Base-by-base conservation (phyloP, 2,888 invertebrate species). In the Dryocosmus kuriphilus region DNA sequence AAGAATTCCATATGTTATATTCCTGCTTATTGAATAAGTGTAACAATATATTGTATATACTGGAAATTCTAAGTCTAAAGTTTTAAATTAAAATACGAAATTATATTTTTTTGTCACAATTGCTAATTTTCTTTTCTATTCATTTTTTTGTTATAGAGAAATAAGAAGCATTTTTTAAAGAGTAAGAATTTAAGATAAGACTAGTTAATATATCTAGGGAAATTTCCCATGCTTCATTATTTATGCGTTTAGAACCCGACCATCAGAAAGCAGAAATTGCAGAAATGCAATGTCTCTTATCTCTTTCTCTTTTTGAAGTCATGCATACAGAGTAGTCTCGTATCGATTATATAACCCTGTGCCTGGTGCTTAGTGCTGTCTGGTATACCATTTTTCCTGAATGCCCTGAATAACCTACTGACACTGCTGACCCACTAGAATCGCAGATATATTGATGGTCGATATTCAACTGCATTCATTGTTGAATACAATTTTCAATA, bases 351-450 rank as follows among this genome's bases (percentile, higher is more conserved):
- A 41, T 41, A 67, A 55, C 55, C 67, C 24, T 67, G 27, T 27
- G 38, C 24, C 27, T 41, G 30, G n/a, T 71, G 51, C 46, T 46
- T 30, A 51, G 71, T 8, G 30, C 30, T 71, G 71, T 32, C 71
- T 51, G 51, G 30, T 71, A n/a, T n/a, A 51, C 46, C 30, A 51
- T 51, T 71, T 71, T 71, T 46, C 71, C 46, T 71, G 51, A 71
- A 30, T 51, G 51, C 19, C 46, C 51, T 51, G 71, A 51, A 51
- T 71, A 71, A 71, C 71, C 51, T 51, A 71, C 46, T 71, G 51
- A 71, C 71, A 71, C 71, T 51, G 51, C 9, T 71, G 71, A 71
- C 71, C 71, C 51, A 46, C 27, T 46, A 27, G 71, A 32, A 71
- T 51, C 27, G 41, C 41, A 41, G 41, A 67, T 67, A 67, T 67